A percentile compares a stretch with the other conserved stretches of the same genome.
Evolutionary conservation across 2,888 invertebrate genomes (phyloP).

Genomic region (Hirtodrosophila histrioides): DNA sequence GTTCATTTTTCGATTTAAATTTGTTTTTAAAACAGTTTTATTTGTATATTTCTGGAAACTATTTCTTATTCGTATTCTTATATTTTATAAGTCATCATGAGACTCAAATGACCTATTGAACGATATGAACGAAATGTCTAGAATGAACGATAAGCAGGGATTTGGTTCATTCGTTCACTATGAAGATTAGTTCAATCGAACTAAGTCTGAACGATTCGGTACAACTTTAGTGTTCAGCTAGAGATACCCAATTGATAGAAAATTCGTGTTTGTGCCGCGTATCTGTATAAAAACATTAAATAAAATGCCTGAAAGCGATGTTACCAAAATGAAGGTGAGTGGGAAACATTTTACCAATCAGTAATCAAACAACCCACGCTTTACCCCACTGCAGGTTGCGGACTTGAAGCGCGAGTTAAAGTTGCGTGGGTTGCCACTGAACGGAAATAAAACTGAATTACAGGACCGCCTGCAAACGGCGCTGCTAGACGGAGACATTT

Average conservation of each 20-base stretch:
- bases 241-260: slow-evolving; percentile 8
- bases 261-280: slow-evolving; percentile 37
- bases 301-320: slow-evolving; percentile 83
- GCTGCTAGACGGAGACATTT: slow-evolving; percentile 83
- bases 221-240: too few species aligned
- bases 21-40: too few species aligned
- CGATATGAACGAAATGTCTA: too few species aligned
- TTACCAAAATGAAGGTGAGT: slow-evolving; percentile 83
- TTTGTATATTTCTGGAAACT: too few species aligned
- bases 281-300: slow-evolving; percentile 17
- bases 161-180: too few species aligned
- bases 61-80: too few species aligned
- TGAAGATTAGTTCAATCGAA: too few species aligned
- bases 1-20: too few species aligned
- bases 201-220: too few species aligned
- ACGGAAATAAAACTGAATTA: slow-evolving; percentile 93
- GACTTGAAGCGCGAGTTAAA: slow-evolving; percentile 94
- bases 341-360: background rate
- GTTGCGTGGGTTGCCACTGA: slow-evolving; percentile 88
- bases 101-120: too few species aligned
- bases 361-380: background rate
- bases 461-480: slow-evolving; percentile 90
- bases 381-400: slow-evolving; percentile 87
- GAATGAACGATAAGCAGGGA: too few species aligned
- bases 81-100: too few species aligned